Evolutionary conservation across 2,888 invertebrate species (phyloP).

Genomic region (Pecten maximus): DNA sequence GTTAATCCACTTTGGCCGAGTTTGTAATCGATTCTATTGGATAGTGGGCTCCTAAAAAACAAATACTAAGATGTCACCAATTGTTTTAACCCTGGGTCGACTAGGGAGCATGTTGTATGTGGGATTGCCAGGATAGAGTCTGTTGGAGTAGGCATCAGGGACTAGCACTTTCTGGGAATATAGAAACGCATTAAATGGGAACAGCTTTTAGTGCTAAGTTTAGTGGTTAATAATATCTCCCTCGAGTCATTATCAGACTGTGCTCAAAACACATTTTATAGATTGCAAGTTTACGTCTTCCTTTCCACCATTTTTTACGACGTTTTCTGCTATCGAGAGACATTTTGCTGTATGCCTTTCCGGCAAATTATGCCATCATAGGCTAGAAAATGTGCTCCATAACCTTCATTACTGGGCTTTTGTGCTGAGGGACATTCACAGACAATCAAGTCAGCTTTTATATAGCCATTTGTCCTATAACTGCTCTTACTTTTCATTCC

Average conservation of each 20-base stretch:
- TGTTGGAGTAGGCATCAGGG: background rate
- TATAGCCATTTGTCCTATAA: background rate
- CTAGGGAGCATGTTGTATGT: slow-evolving; percentile 3
- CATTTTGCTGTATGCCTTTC: background rate
- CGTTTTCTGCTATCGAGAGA: slow-evolving; percentile 13
- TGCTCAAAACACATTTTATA: slow-evolving; percentile 33
- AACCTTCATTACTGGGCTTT: background rate
- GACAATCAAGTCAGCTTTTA: slow-evolving; percentile 9
- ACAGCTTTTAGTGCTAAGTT: slow-evolving; percentile 23
- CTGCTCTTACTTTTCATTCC: background rate
- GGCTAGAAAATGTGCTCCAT: slow-evolving; percentile 28
- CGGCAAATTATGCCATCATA: slow-evolving; percentile 4
- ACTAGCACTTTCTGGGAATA: slow-evolving; percentile 29
- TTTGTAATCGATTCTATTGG: slow-evolving; percentile 33
- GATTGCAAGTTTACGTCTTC: slow-evolving; percentile 32
- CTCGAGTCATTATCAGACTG: slow-evolving; percentile 10
- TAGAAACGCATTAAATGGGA: slow-evolving; percentile 23
- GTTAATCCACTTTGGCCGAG: slow-evolving; percentile 25
- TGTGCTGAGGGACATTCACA: background rate
- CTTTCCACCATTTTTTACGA: slow-evolving; percentile 23
- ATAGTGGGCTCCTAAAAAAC: slow-evolving; percentile 26
- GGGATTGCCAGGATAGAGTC: background rate
- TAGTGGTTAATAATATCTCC: slow-evolving; percentile 12
- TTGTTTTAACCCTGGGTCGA: background rate
- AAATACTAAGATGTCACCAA: slow-evolving; percentile 33